These are phyloP conservation scores for Drosophila mulleri DNA, from an alignment of 2,888 invertebrate genomes.

Conservation along the genomic window DNA sequence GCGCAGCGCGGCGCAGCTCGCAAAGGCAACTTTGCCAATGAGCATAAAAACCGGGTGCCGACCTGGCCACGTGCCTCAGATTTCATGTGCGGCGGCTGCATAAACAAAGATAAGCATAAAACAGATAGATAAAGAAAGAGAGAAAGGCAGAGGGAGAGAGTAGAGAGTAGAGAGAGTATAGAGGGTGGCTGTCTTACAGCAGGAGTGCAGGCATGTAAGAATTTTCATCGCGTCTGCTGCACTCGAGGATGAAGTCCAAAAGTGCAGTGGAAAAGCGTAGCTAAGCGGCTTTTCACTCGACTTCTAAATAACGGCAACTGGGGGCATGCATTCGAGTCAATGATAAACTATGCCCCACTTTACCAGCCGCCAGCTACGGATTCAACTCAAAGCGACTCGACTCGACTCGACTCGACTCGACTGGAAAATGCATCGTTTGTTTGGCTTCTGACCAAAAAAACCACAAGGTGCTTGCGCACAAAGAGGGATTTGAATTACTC, in stretches of 20 bases:
- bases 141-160: not conserved
- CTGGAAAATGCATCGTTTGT: constrained; percentile 60
- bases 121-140: not conserved
- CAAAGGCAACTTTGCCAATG: constrained; percentile 37
- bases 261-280: constrained; percentile 55
- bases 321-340: constrained; percentile 12
- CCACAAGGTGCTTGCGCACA: constrained; percentile 57
- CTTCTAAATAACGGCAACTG: constrained; percentile 35
- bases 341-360: constrained; percentile 65
- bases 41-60: constrained; percentile 7
- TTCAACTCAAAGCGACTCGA: constrained; percentile 7
- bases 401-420: constrained; percentile 18
- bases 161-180: not conserved
- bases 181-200: constrained; percentile 28
- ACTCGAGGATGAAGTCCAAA: constrained; percentile 52
- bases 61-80: constrained; percentile 41
- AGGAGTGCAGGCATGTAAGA: constrained; percentile 14
- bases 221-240: constrained; percentile 5
- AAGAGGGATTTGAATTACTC: constrained; percentile 71
- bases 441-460: constrained; percentile 79
- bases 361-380: constrained; percentile 46
- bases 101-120: constrained; percentile 66
- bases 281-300: constrained; percentile 54
- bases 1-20: constrained; percentile 11
- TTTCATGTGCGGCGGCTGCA: constrained; percentile 55